Evolutionary conservation across 2,888 invertebrate species (phyloP), one percentile per base, ranked within the genome.

Genomic region (Pasiphila rectangulata): DNA sequence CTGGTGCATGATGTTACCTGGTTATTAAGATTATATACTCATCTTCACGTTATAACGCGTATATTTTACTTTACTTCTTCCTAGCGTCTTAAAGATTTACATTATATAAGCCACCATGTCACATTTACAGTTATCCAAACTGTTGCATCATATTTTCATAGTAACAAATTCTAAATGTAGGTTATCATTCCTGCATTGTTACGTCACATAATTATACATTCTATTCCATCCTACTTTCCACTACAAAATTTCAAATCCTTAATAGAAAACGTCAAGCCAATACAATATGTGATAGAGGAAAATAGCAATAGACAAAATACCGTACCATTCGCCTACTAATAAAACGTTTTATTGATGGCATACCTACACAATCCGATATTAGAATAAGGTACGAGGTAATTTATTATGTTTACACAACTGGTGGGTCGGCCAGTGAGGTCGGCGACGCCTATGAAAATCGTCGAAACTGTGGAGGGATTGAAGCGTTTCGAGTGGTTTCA

Each of bases 321-420:
- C 61, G 53, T 45, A 41, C 69, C 69, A 73, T 65, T 61, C 56
- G 59, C 63, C 67, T 69, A 70, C 71, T 71, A 70, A 73, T 76
- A 70, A 71, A 71, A 56, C 69, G 66, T 75, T 75, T 77, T 79
- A 80, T 76, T 55, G 70, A 63, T 61, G 57, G 62, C 61, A 69
- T 63, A 66, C 59, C 70, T 67, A 17, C 13, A 27, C 32, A 69
- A 75, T 69, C 66, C 48, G 55, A 66, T 54, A 61, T 61, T 73
- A 72, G 40, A 44, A 40, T 44, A 48, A 43, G 43, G 47, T 37
- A 47, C 41, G 20, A 54, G 56, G 59, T 75, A 74, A 77, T 78
- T 79, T 78, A 79, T 75, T 69, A 52, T 59, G 59, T 76, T 78
- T 80, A 79, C 75, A 78, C 77, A 79, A 80, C 65, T 57, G 67